These are phyloP conservation scores for Orius insidiosus DNA, from an alignment of 1,140 invertebrate species.

Conservation along the genomic window DNA sequence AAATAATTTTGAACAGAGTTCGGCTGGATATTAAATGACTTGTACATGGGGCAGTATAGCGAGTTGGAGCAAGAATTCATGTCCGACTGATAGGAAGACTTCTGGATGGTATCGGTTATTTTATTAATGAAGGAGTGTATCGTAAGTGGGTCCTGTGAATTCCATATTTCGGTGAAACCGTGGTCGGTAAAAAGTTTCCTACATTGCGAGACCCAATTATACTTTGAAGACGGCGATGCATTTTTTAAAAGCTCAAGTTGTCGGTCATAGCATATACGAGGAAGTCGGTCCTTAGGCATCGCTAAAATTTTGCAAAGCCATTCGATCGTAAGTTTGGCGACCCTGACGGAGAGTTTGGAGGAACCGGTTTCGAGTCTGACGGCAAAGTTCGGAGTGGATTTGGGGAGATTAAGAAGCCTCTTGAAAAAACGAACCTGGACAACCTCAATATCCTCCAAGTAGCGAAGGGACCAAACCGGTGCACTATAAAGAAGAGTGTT, in stretches of 20 bases:
- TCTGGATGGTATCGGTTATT: not conserved
- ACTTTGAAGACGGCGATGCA: not conserved
- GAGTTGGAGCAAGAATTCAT: not conserved
- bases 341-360: no score
- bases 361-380: no score
- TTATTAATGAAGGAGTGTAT: not conserved
- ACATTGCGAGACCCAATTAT: conserved; percentile 15
- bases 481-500: no score
- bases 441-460: no score
- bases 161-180: conserved; percentile 6
- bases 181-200: conserved; percentile 5
- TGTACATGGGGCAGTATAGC: not conserved
- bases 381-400: no score
- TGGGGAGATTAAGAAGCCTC: no score
- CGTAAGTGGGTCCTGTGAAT: conserved; percentile 4
- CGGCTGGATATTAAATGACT: not conserved
- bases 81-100: not conserved
- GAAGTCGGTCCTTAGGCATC: conserved; percentile 10
- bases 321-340: no score
- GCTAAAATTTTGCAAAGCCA: conserved; percentile 12
- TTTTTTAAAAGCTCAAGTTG: not conserved
- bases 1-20: not conserved
- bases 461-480: no score
- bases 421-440: no score
- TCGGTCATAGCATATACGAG: conserved; percentile 14